Percentiles rank a stretch among this genome's conserved stretches.
Conservation (phyloP, 2,888 invertebrate genomes). For the Sarcophaga caerulescens region DNA sequence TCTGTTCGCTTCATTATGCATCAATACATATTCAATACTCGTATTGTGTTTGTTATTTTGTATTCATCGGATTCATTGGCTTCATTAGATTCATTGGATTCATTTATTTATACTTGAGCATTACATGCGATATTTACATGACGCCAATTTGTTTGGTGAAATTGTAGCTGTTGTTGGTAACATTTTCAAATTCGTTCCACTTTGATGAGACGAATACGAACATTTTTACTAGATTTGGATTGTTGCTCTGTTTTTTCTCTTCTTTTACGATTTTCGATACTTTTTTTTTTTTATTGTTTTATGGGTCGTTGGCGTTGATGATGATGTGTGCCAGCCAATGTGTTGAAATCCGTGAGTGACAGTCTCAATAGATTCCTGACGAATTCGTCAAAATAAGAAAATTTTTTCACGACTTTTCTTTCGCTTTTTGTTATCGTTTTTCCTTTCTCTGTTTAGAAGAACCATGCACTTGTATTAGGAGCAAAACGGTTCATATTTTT, state of each 20-base stretch:
- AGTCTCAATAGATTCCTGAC: slow-evolving; percentile 27
- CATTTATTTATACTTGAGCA: not conserved
- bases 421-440: too few species aligned
- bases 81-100: not conserved
- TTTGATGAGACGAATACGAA: not conserved
- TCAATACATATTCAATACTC: slow-evolving; percentile 13
- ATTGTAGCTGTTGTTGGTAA: not conserved
- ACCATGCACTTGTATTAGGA: not conserved
- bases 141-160: slow-evolving; percentile 21
- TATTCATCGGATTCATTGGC: not conserved
- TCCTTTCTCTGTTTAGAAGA: too few species aligned
- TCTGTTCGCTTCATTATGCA: slow-evolving; percentile 33
- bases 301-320: not conserved
- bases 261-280: too few species aligned
- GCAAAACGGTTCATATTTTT: slow-evolving; percentile 17
- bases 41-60: not conserved
- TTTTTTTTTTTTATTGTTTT: not conserved
- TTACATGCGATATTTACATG: slow-evolving; percentile 14
- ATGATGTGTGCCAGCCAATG: slow-evolving; percentile 23
- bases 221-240: not conserved
- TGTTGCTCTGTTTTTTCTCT: not conserved
- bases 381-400: slow-evolving; percentile 49
- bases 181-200: not conserved
- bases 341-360: not conserved
- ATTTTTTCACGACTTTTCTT: too few species aligned